Percentiles rank a stretch among this genome's conserved stretches.
Evolutionary conservation across 2,113 vertebrate species (phyloP).

Genomic region (Poeciliopsis occidentalis): DNA sequence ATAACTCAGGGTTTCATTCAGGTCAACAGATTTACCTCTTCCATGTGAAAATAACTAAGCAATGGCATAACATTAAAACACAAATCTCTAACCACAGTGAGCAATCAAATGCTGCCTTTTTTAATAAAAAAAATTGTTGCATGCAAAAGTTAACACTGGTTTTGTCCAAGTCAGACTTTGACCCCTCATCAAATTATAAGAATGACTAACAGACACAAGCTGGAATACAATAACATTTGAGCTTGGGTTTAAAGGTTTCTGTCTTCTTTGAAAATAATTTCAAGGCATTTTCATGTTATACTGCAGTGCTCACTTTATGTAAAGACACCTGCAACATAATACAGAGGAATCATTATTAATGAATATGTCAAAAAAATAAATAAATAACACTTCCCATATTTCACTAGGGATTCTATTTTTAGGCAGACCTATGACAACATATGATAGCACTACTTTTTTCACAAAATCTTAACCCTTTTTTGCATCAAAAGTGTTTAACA

Average conservation of each 20-base stretch:
- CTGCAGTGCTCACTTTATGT: not conserved
- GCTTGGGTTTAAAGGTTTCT: not conserved
- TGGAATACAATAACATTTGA: no score
- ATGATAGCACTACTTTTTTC: no score
- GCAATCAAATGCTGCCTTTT: not conserved
- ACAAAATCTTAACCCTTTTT: no score
- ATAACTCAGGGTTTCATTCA: not conserved
- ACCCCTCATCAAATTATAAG: not conserved
- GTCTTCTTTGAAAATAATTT: not conserved
- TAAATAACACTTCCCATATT: no score
- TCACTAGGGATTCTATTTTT: no score
- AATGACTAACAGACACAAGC: not conserved
- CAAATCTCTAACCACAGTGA: not conserved
- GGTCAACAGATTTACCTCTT: not conserved
- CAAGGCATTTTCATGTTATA: not conserved
- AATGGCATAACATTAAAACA: not conserved
- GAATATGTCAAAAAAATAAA: not conserved
- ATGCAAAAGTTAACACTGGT: not conserved
- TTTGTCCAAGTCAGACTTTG: not conserved
- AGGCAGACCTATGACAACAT: no score
- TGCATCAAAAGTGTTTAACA: no score
- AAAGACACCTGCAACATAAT: not conserved
- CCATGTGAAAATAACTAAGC: not conserved
- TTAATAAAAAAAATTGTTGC: not conserved
- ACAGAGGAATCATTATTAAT: not conserved